Evolutionary conservation across 1,140 invertebrate genomes (phyloP).

Genomic region (Ptiloglossa arizonensis): DNA sequence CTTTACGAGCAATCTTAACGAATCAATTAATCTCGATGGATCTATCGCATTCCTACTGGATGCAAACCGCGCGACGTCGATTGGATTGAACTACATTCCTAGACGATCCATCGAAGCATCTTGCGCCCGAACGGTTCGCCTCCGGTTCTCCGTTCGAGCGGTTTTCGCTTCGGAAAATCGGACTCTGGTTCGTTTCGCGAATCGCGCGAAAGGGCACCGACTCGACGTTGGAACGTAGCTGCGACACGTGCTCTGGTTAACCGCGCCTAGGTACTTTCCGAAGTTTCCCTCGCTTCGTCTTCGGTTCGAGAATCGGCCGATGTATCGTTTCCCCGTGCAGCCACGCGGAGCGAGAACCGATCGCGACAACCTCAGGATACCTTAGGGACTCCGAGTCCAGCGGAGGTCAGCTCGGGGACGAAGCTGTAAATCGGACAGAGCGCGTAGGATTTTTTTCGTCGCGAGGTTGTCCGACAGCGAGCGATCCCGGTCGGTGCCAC

Average conservation of each 20-base stretch:
- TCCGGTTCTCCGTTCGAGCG: neutral
- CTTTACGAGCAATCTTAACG: constrained; percentile 41
- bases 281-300: constrained; percentile 49
- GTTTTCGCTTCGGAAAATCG: constrained; percentile 22
- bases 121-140: neutral
- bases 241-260: no score
- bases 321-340: constrained; percentile 40
- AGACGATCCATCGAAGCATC: neutral
- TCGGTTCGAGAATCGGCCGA: constrained; percentile 41
- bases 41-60: constrained; percentile 44
- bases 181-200: constrained; percentile 6
- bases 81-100: constrained; percentile 42
- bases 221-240: constrained; percentile 23
- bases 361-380: constrained; percentile 59
- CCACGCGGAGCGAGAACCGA: constrained; percentile 44
- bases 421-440: constrained; percentile 53
- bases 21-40: constrained; percentile 63
- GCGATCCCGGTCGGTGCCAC: constrained; percentile 24
- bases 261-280: constrained; percentile 60
- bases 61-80: neutral
- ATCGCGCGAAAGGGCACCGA: no score
- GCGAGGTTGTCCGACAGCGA: neutral
- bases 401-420: constrained; percentile 28
- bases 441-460: constrained; percentile 33
- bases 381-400: constrained; percentile 14